Percentiles rank a stretch among this genome's conserved stretches.
These are phyloP conservation scores for Cybosia mesomella DNA, from an alignment of 2,888 invertebrate genomes.

Conservation along the genomic window DNA sequence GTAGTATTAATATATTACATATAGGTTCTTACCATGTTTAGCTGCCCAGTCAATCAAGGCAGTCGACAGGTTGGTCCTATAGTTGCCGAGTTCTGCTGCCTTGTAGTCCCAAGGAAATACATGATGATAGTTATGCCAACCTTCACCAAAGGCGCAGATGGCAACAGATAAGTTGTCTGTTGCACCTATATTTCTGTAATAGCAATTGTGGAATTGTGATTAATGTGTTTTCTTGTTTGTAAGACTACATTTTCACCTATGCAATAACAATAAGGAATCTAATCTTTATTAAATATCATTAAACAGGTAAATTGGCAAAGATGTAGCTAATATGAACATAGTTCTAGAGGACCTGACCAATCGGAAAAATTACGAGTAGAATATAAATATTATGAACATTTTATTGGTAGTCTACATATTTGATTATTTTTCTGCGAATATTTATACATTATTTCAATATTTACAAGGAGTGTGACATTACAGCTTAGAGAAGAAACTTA, in stretches of 20 bases:
- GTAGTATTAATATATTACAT: background rate
- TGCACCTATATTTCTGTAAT: conserved; percentile 88
- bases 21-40: conserved; percentile 85
- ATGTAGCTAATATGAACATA: background rate
- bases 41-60: conserved; percentile 90
- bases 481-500: conserved; percentile 14
- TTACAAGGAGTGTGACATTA: background rate
- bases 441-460: background rate
- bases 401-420: no score
- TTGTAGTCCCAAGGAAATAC: conserved; percentile 95
- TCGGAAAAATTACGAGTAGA: no score
- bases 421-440: no score
- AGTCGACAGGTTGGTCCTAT: conserved; percentile 88
- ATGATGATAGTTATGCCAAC: conserved; percentile 97
- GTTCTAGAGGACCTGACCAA: background rate
- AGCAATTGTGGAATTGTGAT: conserved; percentile 30
- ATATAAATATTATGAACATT: no score
- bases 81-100: conserved; percentile 90
- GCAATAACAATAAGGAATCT: background rate
- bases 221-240: background rate
- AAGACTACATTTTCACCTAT: background rate
- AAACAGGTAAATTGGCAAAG: background rate
- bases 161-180: conserved; percentile 90
- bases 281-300: background rate
- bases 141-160: conserved; percentile 90